These are phyloP conservation scores for Catocala sponsa DNA, from an alignment of 2,888 invertebrate species.

Conservation along the genomic window DNA sequence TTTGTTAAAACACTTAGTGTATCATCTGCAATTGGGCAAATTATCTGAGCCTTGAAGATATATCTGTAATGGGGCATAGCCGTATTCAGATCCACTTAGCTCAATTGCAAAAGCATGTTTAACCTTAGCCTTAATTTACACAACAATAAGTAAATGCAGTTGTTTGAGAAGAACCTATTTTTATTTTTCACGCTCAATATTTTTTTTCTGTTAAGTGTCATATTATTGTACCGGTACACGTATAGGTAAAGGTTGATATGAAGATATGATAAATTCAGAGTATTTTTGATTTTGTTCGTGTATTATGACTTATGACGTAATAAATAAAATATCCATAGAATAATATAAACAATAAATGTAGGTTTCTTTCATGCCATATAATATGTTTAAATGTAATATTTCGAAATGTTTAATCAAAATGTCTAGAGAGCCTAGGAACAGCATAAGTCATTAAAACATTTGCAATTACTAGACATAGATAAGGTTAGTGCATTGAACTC, in stretches of 20 bases:
- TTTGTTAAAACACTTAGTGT: background rate
- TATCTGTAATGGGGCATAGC: constrained; percentile 13
- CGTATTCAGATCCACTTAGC: constrained; percentile 8
- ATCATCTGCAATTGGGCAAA: constrained; percentile 1
- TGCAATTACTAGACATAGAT: constrained; percentile 42
- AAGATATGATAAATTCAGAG: too few relatives aligned
- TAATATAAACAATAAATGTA: too few relatives aligned
- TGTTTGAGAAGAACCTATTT: background rate
- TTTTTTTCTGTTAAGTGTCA: too few relatives aligned
- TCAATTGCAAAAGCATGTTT: constrained; percentile 17
- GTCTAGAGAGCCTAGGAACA: background rate
- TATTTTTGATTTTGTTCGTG: too few relatives aligned
- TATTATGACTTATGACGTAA: too few relatives aligned
- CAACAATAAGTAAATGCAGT: constrained; percentile 9
- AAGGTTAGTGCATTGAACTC: constrained; percentile 48
- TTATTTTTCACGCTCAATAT: background rate
- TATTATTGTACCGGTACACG: too few relatives aligned
- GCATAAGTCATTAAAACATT: constrained; percentile 25
- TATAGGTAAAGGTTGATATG: too few relatives aligned
- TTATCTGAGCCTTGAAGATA: constrained; percentile 10
- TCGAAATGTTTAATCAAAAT: background rate
- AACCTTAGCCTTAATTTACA: constrained; percentile 17
- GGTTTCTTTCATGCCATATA: too few relatives aligned
- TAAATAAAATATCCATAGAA: too few relatives aligned
- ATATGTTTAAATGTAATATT: too few relatives aligned